Evolutionary conservation across 2,888 invertebrate genomes (phyloP).

Genomic region (Aphodius granarius): DNA sequence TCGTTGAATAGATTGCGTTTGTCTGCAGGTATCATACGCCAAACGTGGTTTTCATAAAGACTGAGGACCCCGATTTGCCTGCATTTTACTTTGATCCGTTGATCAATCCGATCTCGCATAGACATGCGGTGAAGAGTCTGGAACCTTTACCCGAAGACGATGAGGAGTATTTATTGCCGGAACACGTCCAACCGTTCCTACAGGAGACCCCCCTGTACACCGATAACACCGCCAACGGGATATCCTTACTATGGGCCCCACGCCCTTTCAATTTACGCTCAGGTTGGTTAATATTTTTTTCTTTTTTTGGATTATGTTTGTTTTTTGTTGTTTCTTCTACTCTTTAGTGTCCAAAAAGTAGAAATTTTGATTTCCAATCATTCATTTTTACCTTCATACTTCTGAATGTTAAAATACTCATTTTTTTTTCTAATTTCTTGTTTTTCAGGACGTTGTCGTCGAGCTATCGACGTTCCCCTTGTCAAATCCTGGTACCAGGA

Average conservation of each 20-base stretch:
- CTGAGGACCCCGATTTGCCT: constrained; percentile 98
- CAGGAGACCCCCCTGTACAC: constrained; percentile 96
- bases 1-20: background rate
- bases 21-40: constrained; percentile 93
- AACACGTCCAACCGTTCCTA: constrained; percentile 88
- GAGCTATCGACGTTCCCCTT: constrained; percentile 96
- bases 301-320: constrained; percentile 3
- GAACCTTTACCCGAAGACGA: constrained; percentile 93
- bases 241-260: constrained; percentile 95
- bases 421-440: constrained; percentile 23
- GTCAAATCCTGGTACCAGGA: constrained; percentile 98
- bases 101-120: constrained; percentile 98
- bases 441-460: constrained; percentile 74
- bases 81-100: constrained; percentile 99
- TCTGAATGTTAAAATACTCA: constrained; percentile 3
- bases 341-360: background rate
- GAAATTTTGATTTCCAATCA: background rate
- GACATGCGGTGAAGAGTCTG: constrained; percentile 78
- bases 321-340: constrained; percentile 18
- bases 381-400: background rate
- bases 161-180: constrained; percentile 90
- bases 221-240: constrained; percentile 98
- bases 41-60: constrained; percentile 99
- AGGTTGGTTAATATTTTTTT: constrained; percentile 52
- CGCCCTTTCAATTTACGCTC: constrained; percentile 97